phyloP scores from a whole-genome alignment of 2,113 vertebrate genomes.

The Xiphorhynchus elegans region DNA sequence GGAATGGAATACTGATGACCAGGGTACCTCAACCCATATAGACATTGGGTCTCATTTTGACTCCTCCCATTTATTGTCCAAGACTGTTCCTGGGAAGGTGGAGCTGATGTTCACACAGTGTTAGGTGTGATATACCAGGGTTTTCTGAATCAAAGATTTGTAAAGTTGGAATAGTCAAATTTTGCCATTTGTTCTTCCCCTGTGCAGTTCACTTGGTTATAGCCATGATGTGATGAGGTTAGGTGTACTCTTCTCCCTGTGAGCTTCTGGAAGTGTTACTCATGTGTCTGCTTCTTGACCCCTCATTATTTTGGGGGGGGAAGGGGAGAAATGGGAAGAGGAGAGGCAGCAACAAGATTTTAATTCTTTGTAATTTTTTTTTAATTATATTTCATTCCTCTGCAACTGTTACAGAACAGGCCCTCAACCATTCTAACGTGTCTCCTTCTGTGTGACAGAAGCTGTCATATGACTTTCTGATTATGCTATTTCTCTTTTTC shows the following conservation, averaged over 20 bases:
- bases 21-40: neutral
- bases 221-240: neutral
- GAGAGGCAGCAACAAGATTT: neutral
- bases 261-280: neutral
- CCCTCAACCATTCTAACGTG: neutral
- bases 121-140: neutral
- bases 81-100: neutral
- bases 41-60: neutral
- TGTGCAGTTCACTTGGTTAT: neutral
- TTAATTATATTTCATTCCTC: neutral
- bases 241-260: neutral
- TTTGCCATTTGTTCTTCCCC: neutral
- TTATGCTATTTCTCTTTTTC: neutral
- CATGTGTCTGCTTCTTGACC: neutral
- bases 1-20: neutral
- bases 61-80: neutral
- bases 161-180: neutral
- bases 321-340: neutral
- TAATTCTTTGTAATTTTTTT: neutral
- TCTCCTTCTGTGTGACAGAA: neutral
- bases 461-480: neutral
- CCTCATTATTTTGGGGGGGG: accelerated
- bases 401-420: neutral
- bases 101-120: accelerated
- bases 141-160: neutral